These are phyloP conservation scores for Aegithalos caudatus DNA, from an alignment of 2,113 vertebrate species.

Conservation along the genomic window DNA sequence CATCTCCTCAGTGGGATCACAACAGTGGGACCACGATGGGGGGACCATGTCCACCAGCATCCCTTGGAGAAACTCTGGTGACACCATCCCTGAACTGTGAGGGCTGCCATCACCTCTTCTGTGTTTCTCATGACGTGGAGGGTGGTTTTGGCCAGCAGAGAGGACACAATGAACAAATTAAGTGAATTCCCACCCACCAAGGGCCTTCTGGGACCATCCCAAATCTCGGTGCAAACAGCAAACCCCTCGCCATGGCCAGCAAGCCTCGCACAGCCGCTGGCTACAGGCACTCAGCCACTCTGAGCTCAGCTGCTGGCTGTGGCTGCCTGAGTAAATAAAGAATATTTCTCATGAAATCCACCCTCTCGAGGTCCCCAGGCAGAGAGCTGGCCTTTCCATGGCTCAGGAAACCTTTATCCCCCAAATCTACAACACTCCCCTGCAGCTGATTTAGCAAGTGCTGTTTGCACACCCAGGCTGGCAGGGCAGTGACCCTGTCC, in stretches of 20 bases:
- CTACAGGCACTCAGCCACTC: background rate
- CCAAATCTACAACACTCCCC: background rate
- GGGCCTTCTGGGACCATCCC: background rate
- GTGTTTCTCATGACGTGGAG: background rate
- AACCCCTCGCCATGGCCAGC: background rate
- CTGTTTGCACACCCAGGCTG: background rate
- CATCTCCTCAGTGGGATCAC: background rate
- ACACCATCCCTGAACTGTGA: rapidly evolving
- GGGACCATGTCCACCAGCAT: background rate
- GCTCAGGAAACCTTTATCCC: background rate
- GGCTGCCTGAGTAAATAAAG: background rate
- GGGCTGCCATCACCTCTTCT: background rate
- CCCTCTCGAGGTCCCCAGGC: background rate
- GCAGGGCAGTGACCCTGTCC: background rate
- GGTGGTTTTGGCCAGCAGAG: background rate
- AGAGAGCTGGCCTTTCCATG: background rate
- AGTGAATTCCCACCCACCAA: background rate
- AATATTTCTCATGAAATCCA: background rate
- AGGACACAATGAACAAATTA: background rate
- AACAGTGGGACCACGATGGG: rapidly evolving
- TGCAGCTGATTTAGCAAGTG: background rate
- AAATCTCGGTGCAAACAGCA: background rate
- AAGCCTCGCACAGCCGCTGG: background rate
- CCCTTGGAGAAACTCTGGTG: rapidly evolving
- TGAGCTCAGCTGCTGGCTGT: conserved; percentile 33